Evolutionary conservation across 2,113 vertebrate genomes (phyloP).

Genomic region (Cryptomyrus ogoouensis): DNA sequence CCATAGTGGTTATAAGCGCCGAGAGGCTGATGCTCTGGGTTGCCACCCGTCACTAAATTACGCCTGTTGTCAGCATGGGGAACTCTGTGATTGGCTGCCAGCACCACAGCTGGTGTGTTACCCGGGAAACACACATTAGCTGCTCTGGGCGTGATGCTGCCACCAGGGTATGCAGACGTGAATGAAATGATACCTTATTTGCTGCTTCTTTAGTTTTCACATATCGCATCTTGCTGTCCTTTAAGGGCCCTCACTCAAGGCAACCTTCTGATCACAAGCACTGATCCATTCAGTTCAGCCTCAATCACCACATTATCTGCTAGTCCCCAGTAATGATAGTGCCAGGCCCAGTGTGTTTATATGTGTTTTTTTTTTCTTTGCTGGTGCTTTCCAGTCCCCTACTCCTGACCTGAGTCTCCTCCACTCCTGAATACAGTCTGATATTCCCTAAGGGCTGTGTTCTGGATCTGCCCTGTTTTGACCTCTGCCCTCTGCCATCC

Average conservation of each 20-base stretch:
- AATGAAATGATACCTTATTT: background rate
- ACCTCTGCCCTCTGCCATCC: constrained; percentile 36
- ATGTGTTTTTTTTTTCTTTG: background rate
- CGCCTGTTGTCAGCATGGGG: background rate
- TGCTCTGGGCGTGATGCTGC: background rate
- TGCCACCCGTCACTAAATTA: background rate
- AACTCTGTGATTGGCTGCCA: background rate
- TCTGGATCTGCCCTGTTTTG: background rate
- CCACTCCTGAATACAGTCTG: background rate
- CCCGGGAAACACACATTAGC: background rate
- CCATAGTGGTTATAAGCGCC: background rate
- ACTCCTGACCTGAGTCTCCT: background rate
- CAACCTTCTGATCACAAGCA: background rate
- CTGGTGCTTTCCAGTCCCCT: background rate
- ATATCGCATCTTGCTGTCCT: background rate
- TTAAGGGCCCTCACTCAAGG: background rate
- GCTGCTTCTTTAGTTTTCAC: background rate
- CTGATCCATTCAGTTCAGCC: background rate
- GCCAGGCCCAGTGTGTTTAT: background rate
- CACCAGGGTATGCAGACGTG: background rate
- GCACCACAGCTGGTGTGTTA: background rate
- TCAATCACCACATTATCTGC: background rate
- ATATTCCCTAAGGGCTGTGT: background rate
- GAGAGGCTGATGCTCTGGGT: background rate
- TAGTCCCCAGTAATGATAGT: background rate